Evolutionary conservation across 2,113 vertebrate species (phyloP).

Genomic region (Tragelaphus strepsiceros): DNA sequence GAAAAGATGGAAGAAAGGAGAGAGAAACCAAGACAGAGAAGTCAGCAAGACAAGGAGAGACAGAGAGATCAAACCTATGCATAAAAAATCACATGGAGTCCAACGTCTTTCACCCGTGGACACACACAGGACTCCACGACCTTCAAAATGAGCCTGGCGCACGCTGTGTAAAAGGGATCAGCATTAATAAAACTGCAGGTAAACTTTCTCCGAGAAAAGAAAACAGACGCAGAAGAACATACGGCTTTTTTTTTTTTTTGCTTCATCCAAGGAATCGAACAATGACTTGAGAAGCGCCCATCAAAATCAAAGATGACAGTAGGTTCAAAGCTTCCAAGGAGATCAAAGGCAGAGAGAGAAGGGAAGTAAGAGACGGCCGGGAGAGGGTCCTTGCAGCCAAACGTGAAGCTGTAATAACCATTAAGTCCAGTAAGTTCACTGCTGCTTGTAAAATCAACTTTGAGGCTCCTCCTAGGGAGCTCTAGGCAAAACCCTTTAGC

Average conservation of each 20-base stretch:
- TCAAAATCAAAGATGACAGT: slow-evolving; percentile 17
- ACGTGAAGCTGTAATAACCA: not conserved
- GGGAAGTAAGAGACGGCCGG: not conserved
- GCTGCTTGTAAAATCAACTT: not conserved
- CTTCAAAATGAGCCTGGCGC: not conserved
- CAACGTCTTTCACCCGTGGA: not conserved
- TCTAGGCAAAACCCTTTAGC: not conserved
- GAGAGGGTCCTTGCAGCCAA: not conserved
- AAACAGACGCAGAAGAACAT: not conserved
- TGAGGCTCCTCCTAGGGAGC: not conserved
- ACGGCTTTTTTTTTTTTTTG: not conserved
- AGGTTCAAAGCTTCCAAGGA: not conserved
- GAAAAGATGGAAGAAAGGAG: not conserved
- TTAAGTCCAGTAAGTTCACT: not conserved
- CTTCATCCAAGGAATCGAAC: slow-evolving; percentile 9
- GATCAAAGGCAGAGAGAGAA: slow-evolving; percentile 25
- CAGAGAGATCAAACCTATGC: not conserved
- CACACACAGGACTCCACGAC: not conserved
- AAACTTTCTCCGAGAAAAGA: not conserved
- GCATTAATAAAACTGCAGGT: not conserved
- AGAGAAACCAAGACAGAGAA: not conserved
- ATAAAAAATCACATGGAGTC: not conserved
- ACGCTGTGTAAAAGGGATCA: not conserved
- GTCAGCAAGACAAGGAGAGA: not conserved
- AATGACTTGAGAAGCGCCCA: not conserved